Evolutionary conservation across 2,113 vertebrate genomes (phyloP), one percentile per base, ranked within the genome.

Genomic region (Eidolon helvum): DNA sequence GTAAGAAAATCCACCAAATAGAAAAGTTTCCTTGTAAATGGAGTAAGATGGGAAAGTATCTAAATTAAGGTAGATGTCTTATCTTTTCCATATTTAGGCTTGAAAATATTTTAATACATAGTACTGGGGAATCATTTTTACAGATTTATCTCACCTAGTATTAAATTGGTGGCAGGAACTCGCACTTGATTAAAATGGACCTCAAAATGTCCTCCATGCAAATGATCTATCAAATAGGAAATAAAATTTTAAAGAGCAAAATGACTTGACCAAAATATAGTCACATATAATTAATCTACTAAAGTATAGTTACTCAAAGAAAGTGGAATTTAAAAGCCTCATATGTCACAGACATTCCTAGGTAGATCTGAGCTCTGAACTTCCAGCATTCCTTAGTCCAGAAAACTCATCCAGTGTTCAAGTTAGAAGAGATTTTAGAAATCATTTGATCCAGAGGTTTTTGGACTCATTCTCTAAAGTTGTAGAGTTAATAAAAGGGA

Each of bases 191-290:
- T 98, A 96, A 99, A 99, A 97, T 99, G 99, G 77, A 99, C 98
- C 98, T 99, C 99, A 98, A 99, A 99, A 96, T 99, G 99, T 48
- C 99, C 99, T 66, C 99, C 99, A 0, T 99, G 99, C 26, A 99
- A 90, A 59, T 99, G 98, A 97, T 99, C 99, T 99, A 78, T 57
- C 94, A 87, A 80, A 90, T 63, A 94, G 90, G 94, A 91, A 96
- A 91, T 15, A n/a, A 92, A 83, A 87, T 59, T 85, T 93, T 90
- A 40, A 16, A 30, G 48, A 97, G 12, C 71, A 87, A 92, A 0
- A 0, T 59, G 71, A 78, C 43, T 80, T 68, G 28, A 68, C n/a
- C 45, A 43, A 87, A 68, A 78, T 53, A 18, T 26, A 45, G 6
- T 92, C 48, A 65, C 12, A 84, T 53, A 16, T 35, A 72, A 82